Base-by-base conservation (phyloP, 2,113 vertebrate species). In the Acanthisitta chloris region DNA sequence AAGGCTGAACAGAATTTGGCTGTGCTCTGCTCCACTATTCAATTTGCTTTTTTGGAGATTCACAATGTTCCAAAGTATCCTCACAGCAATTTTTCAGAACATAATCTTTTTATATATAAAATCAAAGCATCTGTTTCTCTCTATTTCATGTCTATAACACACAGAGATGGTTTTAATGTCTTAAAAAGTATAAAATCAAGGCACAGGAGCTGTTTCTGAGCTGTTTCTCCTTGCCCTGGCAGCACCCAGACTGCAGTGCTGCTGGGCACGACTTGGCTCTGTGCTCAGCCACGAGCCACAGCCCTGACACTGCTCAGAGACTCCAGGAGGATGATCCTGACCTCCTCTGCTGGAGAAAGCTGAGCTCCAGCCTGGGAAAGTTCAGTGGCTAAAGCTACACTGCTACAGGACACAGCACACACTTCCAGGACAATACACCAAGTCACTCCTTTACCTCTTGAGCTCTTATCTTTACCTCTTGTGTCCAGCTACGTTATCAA, bases 151-250 rank as follows among this genome's bases (percentile, higher is more conserved):
- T n/a, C 49, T 58, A 0, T 17, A 88, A 84, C 54, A 51, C 45
- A 84, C 28, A 51, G 3, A 38, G 36, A 14, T 38, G 76, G 45
- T 11, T 94, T 48, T 29, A 67, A 38, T 58, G 24, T 51, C 26
- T 21, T 28, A 29, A 71, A 51, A 69, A 90, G 25, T 10, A 51
- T 13, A 88, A 92, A 89, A 46, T 8, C 24, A 65, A 76, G 57
- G 38, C 14, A 5, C 4, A 12, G 1, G 2, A 40, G 17, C 6
- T n/a, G 2, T 25, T 57, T 28, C n/a, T n/a, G n/a, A n/a, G n/a
- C n/a, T n/a, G n/a, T n/a, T n/a, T n/a, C n/a, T n/a, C n/a, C n/a
- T n/a, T n/a, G n/a, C n/a, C n/a, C n/a, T 17, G n/a, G 54, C 29
- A 62, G 70, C 14, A n/a, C 14, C 59, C 78, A 16, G 72, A 21